These are phyloP conservation scores for Cyaniris semiargus DNA, from an alignment of 2,888 invertebrate species.

Conservation along the genomic window DNA sequence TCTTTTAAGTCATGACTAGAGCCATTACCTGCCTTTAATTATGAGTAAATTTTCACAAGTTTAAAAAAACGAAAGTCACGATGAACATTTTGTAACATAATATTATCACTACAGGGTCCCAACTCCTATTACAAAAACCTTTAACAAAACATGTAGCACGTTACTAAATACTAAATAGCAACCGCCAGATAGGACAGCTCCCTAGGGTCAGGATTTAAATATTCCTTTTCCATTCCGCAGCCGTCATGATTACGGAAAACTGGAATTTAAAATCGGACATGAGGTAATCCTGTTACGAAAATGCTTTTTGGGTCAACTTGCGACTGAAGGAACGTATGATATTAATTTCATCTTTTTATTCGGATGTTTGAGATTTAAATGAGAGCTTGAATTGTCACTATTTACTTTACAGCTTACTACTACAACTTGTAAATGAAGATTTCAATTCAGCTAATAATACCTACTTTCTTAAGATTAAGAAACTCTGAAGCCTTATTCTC, in stretches of 20 bases:
- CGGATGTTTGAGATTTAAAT: neutral
- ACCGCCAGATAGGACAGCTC: neutral
- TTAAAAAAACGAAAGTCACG: too few species aligned
- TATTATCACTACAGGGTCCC: neutral
- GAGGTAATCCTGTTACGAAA: conserved; percentile 6
- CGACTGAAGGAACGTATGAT: neutral
- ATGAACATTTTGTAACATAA: too few species aligned
- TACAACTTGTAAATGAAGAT: too few species aligned
- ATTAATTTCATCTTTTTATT: neutral
- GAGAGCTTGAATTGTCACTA: too few species aligned
- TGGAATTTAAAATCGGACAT: neutral
- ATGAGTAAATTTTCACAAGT: too few species aligned
- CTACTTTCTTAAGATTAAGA: too few species aligned
- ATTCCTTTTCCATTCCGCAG: neutral
- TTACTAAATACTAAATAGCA: neutral
- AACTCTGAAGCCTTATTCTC: too few species aligned
- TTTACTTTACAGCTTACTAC: too few species aligned
- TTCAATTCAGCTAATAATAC: too few species aligned
- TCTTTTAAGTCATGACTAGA: too few species aligned
- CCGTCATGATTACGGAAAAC: neutral
- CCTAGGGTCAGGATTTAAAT: neutral
- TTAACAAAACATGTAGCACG: neutral
- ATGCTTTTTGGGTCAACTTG: conserved; percentile 6
- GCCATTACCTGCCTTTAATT: too few species aligned
- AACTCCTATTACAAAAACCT: neutral